Conservation (phyloP, 2,888 invertebrate genomes). For the Drosophila colorata region DNA sequence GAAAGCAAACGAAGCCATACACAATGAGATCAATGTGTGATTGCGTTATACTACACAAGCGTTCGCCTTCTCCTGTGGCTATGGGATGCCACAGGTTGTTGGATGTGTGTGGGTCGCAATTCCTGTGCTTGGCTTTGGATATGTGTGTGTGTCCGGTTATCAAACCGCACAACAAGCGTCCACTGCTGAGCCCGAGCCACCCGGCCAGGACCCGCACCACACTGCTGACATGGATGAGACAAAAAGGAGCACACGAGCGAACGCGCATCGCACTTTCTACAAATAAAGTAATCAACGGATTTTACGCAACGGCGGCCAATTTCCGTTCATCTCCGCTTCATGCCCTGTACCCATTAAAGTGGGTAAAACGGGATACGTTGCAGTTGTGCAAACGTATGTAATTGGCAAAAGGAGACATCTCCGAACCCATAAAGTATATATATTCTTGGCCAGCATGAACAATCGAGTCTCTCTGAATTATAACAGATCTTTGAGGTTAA, state of each 20-base stretch:
- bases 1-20: conserved; percentile 22
- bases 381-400: background rate
- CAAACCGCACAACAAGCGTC: conserved; percentile 37
- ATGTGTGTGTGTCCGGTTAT: conserved; percentile 46
- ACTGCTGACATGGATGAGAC: conserved; percentile 9
- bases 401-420: background rate
- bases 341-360: background rate
- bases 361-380: background rate
- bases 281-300: conserved; percentile 82
- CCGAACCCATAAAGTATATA: background rate
- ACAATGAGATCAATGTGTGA: conserved; percentile 70
- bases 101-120: conserved; percentile 4
- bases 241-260: conserved; percentile 26
- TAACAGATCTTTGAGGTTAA: too few species aligned
- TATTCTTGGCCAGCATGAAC: background rate
- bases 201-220: conserved; percentile 1
- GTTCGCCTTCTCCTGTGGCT: conserved; percentile 1
- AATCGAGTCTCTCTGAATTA: background rate
- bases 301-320: conserved; percentile 70
- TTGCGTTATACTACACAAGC: conserved; percentile 59
- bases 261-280: conserved; percentile 47
- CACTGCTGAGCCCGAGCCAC: conserved; percentile 2
- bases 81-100: conserved; percentile 68
- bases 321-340: conserved; percentile 41
- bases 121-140: background rate